phyloP scores from a whole-genome alignment of 2,797 vertebrate species.

The Podarcis siculus region DNA sequence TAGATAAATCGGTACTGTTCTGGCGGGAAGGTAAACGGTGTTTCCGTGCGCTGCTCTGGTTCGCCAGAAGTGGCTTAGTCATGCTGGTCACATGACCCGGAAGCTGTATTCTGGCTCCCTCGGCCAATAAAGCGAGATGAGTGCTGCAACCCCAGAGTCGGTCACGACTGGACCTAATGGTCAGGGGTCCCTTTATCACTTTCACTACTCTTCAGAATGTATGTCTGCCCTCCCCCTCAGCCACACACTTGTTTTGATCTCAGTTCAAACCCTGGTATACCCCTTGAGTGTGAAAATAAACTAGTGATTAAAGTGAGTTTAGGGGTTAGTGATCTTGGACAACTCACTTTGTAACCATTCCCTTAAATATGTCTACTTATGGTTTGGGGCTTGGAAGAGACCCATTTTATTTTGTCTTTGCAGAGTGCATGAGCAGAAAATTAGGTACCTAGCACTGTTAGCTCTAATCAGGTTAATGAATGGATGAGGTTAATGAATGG shows the following conservation, averaged over 20 bases:
- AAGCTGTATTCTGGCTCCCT: too few species aligned
- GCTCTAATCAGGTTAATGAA: neutral
- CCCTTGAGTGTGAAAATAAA: neutral
- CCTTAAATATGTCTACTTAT: neutral
- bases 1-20: too few species aligned
- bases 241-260: neutral
- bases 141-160: too few species aligned
- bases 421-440: neutral
- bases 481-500: neutral
- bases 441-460: neutral
- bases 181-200: neutral
- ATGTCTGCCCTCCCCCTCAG: neutral
- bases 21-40: too few species aligned
- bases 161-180: too few species aligned
- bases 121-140: too few species aligned
- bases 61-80: too few species aligned
- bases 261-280: neutral
- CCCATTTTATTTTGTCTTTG: neutral
- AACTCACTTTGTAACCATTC: neutral
- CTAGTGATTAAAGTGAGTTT: too few species aligned
- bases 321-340: neutral
- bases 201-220: neutral
- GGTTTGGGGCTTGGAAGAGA: neutral
- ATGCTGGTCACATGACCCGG: too few species aligned
- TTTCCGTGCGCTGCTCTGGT: too few species aligned